Conservation (phyloP, 2,797 vertebrate genomes). For the Podarcis siculus region DNA sequence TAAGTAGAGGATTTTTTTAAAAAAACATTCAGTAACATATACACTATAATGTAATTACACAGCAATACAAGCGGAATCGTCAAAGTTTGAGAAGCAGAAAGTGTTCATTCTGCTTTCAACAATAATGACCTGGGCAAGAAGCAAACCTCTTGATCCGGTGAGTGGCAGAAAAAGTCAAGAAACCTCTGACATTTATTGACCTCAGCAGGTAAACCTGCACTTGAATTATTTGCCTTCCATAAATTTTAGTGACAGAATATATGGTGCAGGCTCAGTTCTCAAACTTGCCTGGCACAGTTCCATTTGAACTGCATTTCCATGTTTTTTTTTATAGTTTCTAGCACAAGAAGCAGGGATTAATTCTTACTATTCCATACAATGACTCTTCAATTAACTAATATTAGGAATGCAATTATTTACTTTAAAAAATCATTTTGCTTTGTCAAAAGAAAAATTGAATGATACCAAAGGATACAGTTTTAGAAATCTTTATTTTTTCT, state of each 20-base stretch:
- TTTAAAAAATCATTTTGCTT: conserved; percentile 1
- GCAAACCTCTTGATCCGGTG: conserved; percentile 83
- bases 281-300: background rate
- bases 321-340: background rate
- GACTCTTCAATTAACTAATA: background rate
- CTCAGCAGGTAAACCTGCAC: conserved; percentile 13
- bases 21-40: background rate
- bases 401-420: rapidly evolving
- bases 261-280: background rate
- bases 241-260: background rate
- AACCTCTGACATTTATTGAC: background rate
- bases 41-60: conserved; percentile 29
- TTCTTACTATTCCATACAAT: background rate
- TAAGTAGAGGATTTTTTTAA: background rate
- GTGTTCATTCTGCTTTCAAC: conserved; percentile 92
- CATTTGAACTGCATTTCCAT: background rate
- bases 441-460: background rate
- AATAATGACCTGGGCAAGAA: conserved; percentile 91
- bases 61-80: conserved; percentile 83
- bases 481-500: background rate
- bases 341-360: background rate
- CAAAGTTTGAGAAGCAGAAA: conserved; percentile 82
- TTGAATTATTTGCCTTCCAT: background rate
- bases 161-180: conserved; percentile 58
- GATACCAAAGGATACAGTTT: background rate